Conservation (phyloP, 2,113 vertebrate genomes). For the Mustela lutreola region DNA sequence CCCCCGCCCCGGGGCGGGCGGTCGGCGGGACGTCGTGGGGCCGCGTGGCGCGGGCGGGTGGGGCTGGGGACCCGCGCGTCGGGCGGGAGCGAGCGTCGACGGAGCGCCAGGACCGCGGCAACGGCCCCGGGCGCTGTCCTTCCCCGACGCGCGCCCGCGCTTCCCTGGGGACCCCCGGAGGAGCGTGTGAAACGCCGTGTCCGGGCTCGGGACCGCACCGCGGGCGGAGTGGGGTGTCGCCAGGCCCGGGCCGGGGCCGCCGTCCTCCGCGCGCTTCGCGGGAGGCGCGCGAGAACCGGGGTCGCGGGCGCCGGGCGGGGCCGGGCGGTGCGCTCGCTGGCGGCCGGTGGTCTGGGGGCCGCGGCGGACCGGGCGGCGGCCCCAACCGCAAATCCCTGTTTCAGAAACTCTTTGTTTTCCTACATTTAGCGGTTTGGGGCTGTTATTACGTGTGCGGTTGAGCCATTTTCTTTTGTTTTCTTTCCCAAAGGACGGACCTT, state of each 20-base stretch:
- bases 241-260: no score
- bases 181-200: no score
- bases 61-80: neutral
- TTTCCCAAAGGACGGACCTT: neutral
- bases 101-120: fast-evolving
- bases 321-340: neutral
- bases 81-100: no score
- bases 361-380: fast-evolving
- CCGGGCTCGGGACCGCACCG: no score
- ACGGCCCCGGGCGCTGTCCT: no score
- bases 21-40: neutral
- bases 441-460: neutral
- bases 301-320: no score
- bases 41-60: fast-evolving
- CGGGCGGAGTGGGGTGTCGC: no score
- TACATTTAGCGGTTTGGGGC: neutral
- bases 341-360: neutral
- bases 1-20: fast-evolving
- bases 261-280: no score
- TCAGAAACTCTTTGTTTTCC: neutral
- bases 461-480: neutral
- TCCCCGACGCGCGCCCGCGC: fast-evolving
- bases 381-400: neutral
- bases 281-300: no score
- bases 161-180: neutral